Conservation (phyloP, 2,888 invertebrate genomes). For the Ennomos quercinarius region DNA sequence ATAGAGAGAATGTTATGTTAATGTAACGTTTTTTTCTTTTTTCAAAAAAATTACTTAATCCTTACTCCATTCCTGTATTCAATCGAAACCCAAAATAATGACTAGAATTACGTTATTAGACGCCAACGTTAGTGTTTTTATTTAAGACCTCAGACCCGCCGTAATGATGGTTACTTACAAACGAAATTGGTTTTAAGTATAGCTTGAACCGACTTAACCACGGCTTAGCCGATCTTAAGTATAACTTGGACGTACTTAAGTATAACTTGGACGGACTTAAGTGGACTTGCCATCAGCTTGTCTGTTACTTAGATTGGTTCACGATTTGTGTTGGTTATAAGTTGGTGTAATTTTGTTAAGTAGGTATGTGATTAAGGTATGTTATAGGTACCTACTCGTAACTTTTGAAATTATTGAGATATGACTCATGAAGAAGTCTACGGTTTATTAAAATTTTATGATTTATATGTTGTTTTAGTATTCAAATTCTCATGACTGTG, state of each 20-base stretch:
- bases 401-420: no score
- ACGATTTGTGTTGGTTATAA: slow-evolving; percentile 37
- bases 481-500: no score
- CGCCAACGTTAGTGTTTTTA: slow-evolving; percentile 65
- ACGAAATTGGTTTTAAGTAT: slow-evolving; percentile 64
- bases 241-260: slow-evolving; percentile 61
- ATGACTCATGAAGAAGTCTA: no score
- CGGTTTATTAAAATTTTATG: no score
- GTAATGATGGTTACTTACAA: slow-evolving; percentile 65
- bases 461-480: no score
- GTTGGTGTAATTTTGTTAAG: slow-evolving; percentile 24
- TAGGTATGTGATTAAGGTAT: slow-evolving; percentile 18
- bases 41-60: no score
- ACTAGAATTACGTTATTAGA: slow-evolving; percentile 73
- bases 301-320: slow-evolving; percentile 41
- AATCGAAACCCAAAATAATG: slow-evolving; percentile 65
- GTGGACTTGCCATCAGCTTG: slow-evolving; percentile 41
- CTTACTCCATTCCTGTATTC: slow-evolving; percentile 59
- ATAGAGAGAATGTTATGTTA: no score
- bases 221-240: slow-evolving; percentile 50
- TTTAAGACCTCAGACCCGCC: slow-evolving; percentile 54
- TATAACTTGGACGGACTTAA: slow-evolving; percentile 62
- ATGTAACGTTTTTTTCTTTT: no score
- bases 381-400: slow-evolving; percentile 1
- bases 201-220: slow-evolving; percentile 43